phyloP scores from a whole-genome alignment of 2,113 vertebrate species.

The Trematomus loennbergii region DNA sequence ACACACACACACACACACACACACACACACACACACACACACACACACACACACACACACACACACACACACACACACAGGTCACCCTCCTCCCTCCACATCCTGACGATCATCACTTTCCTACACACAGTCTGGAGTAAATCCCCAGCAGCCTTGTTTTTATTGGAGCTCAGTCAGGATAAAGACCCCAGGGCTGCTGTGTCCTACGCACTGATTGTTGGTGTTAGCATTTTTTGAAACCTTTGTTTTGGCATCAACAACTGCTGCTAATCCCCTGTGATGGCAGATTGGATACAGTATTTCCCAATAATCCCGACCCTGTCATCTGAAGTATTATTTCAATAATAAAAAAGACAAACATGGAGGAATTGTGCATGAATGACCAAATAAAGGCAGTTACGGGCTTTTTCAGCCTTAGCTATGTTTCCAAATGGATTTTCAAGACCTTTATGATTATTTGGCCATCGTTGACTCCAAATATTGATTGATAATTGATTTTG shows the following conservation, averaged over 20 bases:
- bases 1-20: constrained; percentile 35
- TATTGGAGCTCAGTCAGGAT: constrained; percentile 41
- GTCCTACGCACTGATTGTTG: constrained; percentile 4
- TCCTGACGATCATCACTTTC: constrained; percentile 46
- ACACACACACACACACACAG: constrained; percentile 25
- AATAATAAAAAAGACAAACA: constrained; percentile 4
- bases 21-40: constrained; percentile 35
- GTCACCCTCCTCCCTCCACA: constrained; percentile 10
- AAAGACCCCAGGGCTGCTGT: constrained; percentile 3
- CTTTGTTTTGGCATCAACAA: constrained; percentile 21
- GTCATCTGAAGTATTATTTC: not conserved
- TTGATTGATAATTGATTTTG: too few species aligned
- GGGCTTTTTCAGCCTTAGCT: too few species aligned
- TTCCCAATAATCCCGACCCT: constrained; percentile 23
- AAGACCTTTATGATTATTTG: not conserved
- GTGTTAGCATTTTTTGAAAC: not conserved
- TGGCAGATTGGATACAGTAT: constrained; percentile 17
- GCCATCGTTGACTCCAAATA: too few species aligned
- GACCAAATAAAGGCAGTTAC: not conserved
- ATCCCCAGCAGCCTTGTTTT: constrained; percentile 27
- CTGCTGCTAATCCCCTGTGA: constrained; percentile 33
- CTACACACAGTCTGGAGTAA: constrained; percentile 51
- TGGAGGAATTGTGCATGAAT: not conserved
- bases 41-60: constrained; percentile 25
- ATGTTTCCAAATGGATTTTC: not conserved